Evolutionary conservation across 2,113 vertebrate species (phyloP).

Genomic region (Porphyrio hochstetteri): DNA sequence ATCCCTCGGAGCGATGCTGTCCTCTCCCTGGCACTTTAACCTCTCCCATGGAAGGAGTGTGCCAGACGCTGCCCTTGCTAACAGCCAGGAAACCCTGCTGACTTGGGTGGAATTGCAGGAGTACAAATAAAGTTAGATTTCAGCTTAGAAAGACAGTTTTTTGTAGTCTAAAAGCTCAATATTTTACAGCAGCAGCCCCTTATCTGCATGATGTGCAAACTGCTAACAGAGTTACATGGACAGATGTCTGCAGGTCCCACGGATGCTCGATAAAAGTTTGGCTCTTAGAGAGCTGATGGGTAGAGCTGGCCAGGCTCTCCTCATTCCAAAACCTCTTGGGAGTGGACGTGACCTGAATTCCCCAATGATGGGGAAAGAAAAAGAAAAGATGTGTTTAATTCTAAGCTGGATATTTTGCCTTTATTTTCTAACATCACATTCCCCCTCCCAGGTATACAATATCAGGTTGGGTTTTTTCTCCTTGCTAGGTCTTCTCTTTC

Average conservation of each 20-base stretch:
- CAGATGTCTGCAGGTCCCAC: background rate
- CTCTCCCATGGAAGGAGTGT: constrained; percentile 4
- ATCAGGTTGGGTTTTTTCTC: background rate
- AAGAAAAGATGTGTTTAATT: background rate
- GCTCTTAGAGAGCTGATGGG: background rate
- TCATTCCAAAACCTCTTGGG: background rate
- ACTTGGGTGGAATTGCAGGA: constrained; percentile 26
- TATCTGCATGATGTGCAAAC: constrained; percentile 24
- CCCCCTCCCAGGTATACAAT: background rate
- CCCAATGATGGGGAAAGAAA: background rate
- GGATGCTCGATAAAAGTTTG: background rate
- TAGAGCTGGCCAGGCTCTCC: background rate
- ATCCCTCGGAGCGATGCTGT: constrained; percentile 7
- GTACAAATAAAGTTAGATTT: constrained; percentile 50
- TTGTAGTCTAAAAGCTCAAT: constrained; percentile 22
- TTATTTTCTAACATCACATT: background rate
- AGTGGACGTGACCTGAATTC: background rate
- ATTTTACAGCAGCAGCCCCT: background rate
- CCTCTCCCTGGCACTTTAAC: constrained; percentile 48
- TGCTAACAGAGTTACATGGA: background rate
- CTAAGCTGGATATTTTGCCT: background rate
- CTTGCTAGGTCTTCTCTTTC: background rate
- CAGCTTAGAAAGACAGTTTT: constrained; percentile 53
- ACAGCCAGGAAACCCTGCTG: constrained; percentile 53
- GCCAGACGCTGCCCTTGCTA: constrained; percentile 16